These are phyloP conservation scores for Arctopsyche grandis DNA, from an alignment of 1,140 invertebrate genomes.

Conservation along the genomic window DNA sequence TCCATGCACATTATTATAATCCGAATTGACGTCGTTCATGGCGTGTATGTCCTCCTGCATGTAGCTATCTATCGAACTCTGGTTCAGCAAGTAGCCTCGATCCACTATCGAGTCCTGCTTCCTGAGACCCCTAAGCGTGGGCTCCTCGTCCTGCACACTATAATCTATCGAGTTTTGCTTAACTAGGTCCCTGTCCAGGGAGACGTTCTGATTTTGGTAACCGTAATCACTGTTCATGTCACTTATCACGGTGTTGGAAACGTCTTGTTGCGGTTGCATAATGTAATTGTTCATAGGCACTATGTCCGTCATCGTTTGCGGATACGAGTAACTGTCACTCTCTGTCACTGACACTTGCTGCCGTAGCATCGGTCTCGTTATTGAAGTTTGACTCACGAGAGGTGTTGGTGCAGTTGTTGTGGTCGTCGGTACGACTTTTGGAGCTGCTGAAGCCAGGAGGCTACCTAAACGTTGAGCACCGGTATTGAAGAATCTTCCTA, in stretches of 20 bases:
- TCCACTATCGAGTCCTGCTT: slow-evolving; percentile 56
- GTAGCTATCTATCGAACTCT: slow-evolving; percentile 64
- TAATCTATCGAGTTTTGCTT: slow-evolving; percentile 54
- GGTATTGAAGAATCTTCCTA: slow-evolving; percentile 65
- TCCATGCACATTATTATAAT: slow-evolving; percentile 57
- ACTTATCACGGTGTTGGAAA: slow-evolving; percentile 10
- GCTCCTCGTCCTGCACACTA: slow-evolving; percentile 43
- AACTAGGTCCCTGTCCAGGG: slow-evolving; percentile 44
- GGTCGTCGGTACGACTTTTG: slow-evolving; percentile 57
- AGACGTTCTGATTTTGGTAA: slow-evolving; percentile 46
- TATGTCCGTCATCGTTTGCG: slow-evolving; percentile 58
- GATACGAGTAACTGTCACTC: slow-evolving; percentile 63
- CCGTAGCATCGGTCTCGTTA: slow-evolving; percentile 59
- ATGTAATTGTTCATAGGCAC: slow-evolving; percentile 52
- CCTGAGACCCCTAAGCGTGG: slow-evolving; percentile 53
- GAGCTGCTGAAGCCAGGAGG: slow-evolving; percentile 64
- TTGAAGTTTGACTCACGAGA: slow-evolving; percentile 42
- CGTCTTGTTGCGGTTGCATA: slow-evolving; percentile 30
- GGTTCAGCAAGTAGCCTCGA: slow-evolving; percentile 61
- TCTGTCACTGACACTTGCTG: slow-evolving; percentile 64
- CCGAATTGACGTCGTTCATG: slow-evolving; percentile 42
- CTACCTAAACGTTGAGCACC: slow-evolving; percentile 65
- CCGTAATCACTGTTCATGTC: slow-evolving; percentile 46
- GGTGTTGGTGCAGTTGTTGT: slow-evolving; percentile 58
- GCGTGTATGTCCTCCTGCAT: slow-evolving; percentile 58